Conservation (phyloP, 2,888 invertebrate species). For the Leptopilina syphax region DNA sequence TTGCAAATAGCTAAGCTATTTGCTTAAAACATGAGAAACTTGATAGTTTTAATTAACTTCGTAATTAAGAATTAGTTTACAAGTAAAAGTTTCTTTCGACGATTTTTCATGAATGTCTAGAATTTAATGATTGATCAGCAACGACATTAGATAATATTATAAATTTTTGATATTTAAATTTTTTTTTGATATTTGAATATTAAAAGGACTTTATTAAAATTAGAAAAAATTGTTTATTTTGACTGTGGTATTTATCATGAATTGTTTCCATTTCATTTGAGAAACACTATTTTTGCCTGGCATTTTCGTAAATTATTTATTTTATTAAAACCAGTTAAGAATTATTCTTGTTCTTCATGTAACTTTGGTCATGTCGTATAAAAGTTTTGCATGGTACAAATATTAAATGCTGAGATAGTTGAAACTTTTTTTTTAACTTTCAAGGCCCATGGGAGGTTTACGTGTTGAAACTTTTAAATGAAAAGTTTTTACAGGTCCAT, state of each 20-base stretch:
- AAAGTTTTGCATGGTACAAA: constrained; percentile 20
- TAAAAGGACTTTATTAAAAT: no score
- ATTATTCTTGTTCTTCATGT: constrained; percentile 1
- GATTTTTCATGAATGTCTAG: no score
- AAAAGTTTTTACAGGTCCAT: constrained; percentile 34
- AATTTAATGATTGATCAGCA: no score
- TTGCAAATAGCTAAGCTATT: background rate
- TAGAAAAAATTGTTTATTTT: no score
- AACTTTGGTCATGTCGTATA: constrained; percentile 6
- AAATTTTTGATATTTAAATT: no score
- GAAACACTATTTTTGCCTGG: background rate
- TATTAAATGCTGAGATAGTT: constrained; percentile 20
- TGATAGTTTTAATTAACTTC: no score
- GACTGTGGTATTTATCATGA: no score
- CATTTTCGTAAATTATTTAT: background rate
- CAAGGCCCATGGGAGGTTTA: constrained; percentile 12
- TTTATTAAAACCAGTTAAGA: background rate
- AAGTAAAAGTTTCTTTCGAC: no score
- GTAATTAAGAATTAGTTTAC: no score
- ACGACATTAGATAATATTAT: no score
- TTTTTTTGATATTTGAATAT: no score
- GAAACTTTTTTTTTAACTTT: constrained; percentile 12
- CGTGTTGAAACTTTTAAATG: constrained; percentile 25
- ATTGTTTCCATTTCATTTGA: background rate
- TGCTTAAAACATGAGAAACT: no score